Percentiles rank a stretch among this genome's conserved stretches.
These are phyloP conservation scores for Cladopsammia gracilis DNA, from an alignment of 64 coral and sea anemone genomes.

Conservation along the genomic window DNA sequence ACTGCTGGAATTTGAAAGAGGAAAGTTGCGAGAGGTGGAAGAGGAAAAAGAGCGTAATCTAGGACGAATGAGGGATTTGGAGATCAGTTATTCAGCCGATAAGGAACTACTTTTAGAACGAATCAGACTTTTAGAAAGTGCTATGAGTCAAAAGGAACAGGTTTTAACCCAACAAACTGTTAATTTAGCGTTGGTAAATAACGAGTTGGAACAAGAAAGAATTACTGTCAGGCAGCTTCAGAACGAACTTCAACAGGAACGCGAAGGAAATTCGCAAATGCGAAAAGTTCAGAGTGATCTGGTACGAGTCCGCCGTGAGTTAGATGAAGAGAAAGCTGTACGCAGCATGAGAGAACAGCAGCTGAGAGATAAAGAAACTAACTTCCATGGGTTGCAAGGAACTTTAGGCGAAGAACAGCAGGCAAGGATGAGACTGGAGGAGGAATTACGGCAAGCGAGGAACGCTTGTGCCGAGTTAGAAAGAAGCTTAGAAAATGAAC, in stretches of 20 bases:
- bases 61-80: background rate
- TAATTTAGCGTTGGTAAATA: conserved; percentile 50
- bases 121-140: conserved; percentile 1
- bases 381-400: conserved; percentile 54
- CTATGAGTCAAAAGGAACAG: conserved; percentile 20
- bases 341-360: conserved; percentile 72
- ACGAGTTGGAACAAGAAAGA: conserved; percentile 65
- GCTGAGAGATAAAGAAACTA: conserved; percentile 77
- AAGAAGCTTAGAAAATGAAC: conserved; percentile 85
- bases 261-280: conserved; percentile 43
- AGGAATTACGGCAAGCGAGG: conserved; percentile 57
- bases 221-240: conserved; percentile 57
- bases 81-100: conserved; percentile 10
- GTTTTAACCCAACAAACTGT: conserved; percentile 38
- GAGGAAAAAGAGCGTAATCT: conserved; percentile 26
- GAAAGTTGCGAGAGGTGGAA: conserved; percentile 30
- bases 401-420: conserved; percentile 46
- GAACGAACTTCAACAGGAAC: conserved; percentile 71
- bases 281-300: conserved; percentile 78
- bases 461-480: conserved; percentile 64
- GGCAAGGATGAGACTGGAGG: conserved; percentile 60
- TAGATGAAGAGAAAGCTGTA: conserved; percentile 74
- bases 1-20: conserved; percentile 77
- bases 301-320: conserved; percentile 39
- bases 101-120: conserved; percentile 9